Conservation (phyloP, 2,797 vertebrate genomes). For the Pipistrellus pipistrellus region DNA sequence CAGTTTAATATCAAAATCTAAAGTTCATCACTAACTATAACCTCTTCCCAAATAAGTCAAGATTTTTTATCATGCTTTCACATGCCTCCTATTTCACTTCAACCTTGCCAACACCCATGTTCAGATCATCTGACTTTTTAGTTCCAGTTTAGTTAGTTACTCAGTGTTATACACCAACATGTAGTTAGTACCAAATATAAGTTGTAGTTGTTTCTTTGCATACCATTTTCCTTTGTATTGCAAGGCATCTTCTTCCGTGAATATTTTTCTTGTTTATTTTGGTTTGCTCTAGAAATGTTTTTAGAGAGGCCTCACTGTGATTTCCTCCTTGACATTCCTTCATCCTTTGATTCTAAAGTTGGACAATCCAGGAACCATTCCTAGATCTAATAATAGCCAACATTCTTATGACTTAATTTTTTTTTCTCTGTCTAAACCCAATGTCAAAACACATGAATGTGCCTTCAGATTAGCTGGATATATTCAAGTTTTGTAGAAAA, state of each 20-base stretch:
- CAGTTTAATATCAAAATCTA: neutral
- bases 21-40: neutral
- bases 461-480: neutral
- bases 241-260: neutral
- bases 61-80: neutral
- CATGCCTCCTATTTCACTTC: neutral
- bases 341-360: neutral
- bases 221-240: neutral
- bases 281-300: conserved; percentile 1
- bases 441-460: neutral
- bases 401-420: neutral
- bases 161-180: neutral
- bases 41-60: neutral
- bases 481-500: neutral
- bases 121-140: neutral
- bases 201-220: neutral
- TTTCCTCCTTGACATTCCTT: neutral
- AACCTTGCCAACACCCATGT: neutral
- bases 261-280: neutral
- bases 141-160: neutral
- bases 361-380: neutral
- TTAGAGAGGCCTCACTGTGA: neutral
- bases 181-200: neutral
- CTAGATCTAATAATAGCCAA: neutral
- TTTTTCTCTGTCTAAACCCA: neutral